Conservation (phyloP, 1,140 invertebrate genomes). For the Halotydeus destructor region DNA sequence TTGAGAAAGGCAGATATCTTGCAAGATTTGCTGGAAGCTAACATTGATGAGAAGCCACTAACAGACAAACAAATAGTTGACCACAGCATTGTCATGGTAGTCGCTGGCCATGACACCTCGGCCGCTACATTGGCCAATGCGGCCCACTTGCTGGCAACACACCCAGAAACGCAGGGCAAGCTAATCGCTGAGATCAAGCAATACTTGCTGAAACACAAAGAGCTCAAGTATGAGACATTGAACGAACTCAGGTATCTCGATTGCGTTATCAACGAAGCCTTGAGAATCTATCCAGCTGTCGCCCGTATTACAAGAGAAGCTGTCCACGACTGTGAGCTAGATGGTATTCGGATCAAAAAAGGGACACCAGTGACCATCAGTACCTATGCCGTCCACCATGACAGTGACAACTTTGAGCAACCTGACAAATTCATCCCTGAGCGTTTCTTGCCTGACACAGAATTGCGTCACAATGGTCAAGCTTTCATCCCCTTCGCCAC, state of each 20-base stretch:
- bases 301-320: conserved; percentile 11
- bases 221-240: neutral
- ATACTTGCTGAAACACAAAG: conserved; percentile 2
- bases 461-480: neutral
- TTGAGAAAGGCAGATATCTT: no score
- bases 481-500: conserved; percentile 10
- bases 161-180: conserved; percentile 37
- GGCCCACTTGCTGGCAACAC: conserved; percentile 39
- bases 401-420: conserved; percentile 33
- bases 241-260: conserved; percentile 9
- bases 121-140: conserved; percentile 41
- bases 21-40: no score
- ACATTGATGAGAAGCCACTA: no score
- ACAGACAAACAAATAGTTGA: conserved; percentile 22
- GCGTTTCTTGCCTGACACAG: conserved; percentile 25
- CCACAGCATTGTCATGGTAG: conserved; percentile 41
- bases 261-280: conserved; percentile 7
- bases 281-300: conserved; percentile 8
- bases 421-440: conserved; percentile 38
- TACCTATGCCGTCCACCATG: conserved; percentile 36
- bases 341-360: conserved; percentile 21
- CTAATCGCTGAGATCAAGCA: conserved; percentile 34
- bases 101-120: conserved; percentile 54
- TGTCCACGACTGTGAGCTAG: conserved; percentile 11
- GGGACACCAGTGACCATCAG: conserved; percentile 37